Percentiles rank a stretch among this genome's conserved stretches.
phyloP scores from a whole-genome alignment of 2,888 invertebrate species.

The Caenorhabditis sinica region DNA sequence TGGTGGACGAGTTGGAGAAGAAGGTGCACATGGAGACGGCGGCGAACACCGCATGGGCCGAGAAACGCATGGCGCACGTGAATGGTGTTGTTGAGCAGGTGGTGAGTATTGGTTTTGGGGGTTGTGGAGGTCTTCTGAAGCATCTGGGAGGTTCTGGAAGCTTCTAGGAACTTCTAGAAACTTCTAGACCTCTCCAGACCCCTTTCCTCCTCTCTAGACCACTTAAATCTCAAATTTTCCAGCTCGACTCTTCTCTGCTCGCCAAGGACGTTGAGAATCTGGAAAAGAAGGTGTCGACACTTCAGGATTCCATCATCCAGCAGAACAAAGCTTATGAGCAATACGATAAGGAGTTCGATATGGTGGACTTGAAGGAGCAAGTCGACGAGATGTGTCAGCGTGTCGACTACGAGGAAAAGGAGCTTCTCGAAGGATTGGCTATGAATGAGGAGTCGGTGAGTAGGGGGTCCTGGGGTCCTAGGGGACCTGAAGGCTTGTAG shows the following conservation, averaged over 20 bases:
- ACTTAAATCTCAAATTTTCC: neutral
- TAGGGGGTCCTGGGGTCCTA: neutral
- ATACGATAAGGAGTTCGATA: slow-evolving; percentile 42
- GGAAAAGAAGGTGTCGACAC: slow-evolving; percentile 59
- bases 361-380: slow-evolving; percentile 57
- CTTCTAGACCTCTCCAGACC: too few relatives aligned
- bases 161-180: too few relatives aligned
- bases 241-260: slow-evolving; percentile 48
- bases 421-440: neutral
- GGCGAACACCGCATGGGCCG: slow-evolving; percentile 44
- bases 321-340: slow-evolving; percentile 50
- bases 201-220: too few relatives aligned
- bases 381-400: slow-evolving; percentile 59
- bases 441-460: slow-evolving; percentile 31
- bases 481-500: too few relatives aligned
- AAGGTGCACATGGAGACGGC: slow-evolving; percentile 13
- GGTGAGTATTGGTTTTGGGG: too few relatives aligned
- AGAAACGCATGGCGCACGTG: slow-evolving; percentile 21
- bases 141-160: too few relatives aligned
- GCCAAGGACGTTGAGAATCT: slow-evolving; percentile 50
- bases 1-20: slow-evolving; percentile 45
- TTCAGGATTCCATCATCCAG: slow-evolving; percentile 53
- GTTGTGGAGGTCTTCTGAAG: neutral
- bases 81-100: slow-evolving; percentile 43
- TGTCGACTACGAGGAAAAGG: slow-evolving; percentile 48